These are phyloP conservation scores for Borostomias antarcticus DNA, from an alignment of 2,797 vertebrate species.

Conservation along the genomic window DNA sequence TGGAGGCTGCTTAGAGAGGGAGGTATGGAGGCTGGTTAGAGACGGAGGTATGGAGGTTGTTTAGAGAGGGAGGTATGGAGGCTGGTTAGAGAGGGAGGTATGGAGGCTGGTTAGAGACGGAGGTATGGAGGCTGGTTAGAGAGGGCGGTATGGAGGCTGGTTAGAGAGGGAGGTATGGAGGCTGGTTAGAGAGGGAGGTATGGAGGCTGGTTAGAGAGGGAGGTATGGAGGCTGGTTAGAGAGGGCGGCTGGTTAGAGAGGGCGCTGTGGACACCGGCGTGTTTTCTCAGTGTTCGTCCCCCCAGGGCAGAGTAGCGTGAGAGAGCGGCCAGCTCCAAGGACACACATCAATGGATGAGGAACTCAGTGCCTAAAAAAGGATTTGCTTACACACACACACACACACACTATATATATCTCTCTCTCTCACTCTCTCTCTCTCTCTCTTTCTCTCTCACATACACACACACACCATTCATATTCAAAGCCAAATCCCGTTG, in stretches of 20 bases:
- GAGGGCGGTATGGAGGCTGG: too few species aligned
- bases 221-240: neutral
- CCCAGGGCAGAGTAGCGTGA: neutral
- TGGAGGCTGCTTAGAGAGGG: too few species aligned
- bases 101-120: too few species aligned
- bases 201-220: neutral
- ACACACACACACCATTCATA: neutral
- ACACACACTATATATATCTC: neutral
- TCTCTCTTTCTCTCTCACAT: neutral
- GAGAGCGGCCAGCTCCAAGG: neutral
- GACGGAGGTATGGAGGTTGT: too few species aligned
- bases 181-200: neutral
- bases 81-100: too few species aligned
- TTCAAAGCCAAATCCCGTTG: neutral
- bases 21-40: too few species aligned
- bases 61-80: too few species aligned
- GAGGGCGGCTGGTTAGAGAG: neutral
- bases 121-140: too few species aligned
- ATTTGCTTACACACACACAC: neutral
- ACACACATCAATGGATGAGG: conserved; percentile 7
- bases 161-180: neutral
- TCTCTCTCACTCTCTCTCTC: neutral
- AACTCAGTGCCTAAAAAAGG: neutral
- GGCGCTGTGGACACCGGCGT: neutral
- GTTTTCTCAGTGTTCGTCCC: neutral